phyloP scores from a whole-genome alignment of 2,888 invertebrate species.

The Netelia virgata region DNA sequence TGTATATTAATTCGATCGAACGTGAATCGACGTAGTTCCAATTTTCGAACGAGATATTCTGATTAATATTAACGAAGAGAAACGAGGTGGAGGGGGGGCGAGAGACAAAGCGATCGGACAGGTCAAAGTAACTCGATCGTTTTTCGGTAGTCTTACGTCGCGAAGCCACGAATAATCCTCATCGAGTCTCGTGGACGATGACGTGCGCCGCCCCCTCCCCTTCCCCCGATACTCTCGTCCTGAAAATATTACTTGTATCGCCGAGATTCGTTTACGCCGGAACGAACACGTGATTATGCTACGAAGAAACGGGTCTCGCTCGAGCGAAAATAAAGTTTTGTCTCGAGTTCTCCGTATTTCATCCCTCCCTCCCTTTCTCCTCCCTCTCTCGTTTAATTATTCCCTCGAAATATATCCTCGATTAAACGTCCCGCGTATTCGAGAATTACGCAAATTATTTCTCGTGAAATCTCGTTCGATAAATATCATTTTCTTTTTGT shows the following conservation, averaged over 20 bases:
- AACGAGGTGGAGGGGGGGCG: conserved; percentile 14
- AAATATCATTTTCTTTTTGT: too few species aligned
- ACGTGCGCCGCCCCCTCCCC: too few species aligned
- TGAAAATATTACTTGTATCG: background rate
- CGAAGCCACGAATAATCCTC: background rate
- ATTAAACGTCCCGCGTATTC: too few species aligned
- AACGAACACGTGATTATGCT: too few species aligned
- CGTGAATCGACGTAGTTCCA: background rate
- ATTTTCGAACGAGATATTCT: background rate
- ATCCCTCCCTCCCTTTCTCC: too few species aligned
- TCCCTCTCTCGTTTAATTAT: too few species aligned
- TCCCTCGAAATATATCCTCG: too few species aligned
- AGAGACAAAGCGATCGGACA: conserved; percentile 21
- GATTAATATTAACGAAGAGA: background rate
- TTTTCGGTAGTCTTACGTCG: background rate
- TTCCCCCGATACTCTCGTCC: background rate
- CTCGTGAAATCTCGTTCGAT: conserved; percentile 9
- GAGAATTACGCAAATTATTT: background rate
- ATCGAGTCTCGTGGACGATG: background rate
- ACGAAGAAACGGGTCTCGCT: too few species aligned
- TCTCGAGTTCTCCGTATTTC: too few species aligned
- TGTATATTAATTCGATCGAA: background rate
- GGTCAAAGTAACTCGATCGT: conserved; percentile 29
- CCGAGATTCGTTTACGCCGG: too few species aligned
- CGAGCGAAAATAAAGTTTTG: too few species aligned